phyloP scores from a whole-genome alignment of 2,888 invertebrate species.

The Agonum fuliginosum region DNA sequence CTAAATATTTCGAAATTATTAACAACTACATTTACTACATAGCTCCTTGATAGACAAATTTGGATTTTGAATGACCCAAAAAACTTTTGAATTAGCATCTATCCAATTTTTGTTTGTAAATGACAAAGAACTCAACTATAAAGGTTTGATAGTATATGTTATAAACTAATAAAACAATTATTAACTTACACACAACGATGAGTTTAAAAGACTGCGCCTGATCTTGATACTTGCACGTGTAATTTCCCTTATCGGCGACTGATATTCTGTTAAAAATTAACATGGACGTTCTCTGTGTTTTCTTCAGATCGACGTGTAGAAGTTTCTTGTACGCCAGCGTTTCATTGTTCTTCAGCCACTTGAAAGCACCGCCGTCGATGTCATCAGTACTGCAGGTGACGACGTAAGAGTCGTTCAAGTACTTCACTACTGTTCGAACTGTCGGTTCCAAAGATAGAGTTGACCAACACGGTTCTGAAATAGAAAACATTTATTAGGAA shows the following conservation, averaged over 20 bases:
- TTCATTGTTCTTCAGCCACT: slow-evolving; percentile 69
- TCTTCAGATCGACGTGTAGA: slow-evolving; percentile 67
- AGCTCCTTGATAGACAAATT: too few relatives aligned
- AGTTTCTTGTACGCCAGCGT: slow-evolving; percentile 71
- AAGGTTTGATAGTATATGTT: background rate
- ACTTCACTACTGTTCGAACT: slow-evolving; percentile 69
- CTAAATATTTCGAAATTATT: too few relatives aligned
- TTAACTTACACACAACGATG: slow-evolving; percentile 47
- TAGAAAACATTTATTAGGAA: background rate
- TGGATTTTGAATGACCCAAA: too few relatives aligned
- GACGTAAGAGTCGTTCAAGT: slow-evolving; percentile 67
- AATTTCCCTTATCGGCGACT: slow-evolving; percentile 73
- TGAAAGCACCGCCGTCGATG: background rate
- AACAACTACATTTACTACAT: too few relatives aligned
- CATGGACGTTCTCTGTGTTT: slow-evolving; percentile 68
- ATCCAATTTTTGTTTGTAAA: too few relatives aligned
- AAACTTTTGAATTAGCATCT: too few relatives aligned
- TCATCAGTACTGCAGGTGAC: too few relatives aligned
- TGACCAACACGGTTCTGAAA: slow-evolving; percentile 26
- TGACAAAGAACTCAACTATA: background rate
- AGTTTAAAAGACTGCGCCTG: slow-evolving; percentile 60
- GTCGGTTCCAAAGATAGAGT: slow-evolving; percentile 17
- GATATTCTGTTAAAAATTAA: slow-evolving; percentile 72
- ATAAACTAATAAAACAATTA: background rate
- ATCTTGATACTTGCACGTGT: slow-evolving; percentile 71